Percentiles rank a stretch among this genome's conserved stretches.
These are phyloP conservation scores for Rhabdophis nuchalis DNA, from an alignment of 2,797 vertebrate species.

Conservation along the genomic window DNA sequence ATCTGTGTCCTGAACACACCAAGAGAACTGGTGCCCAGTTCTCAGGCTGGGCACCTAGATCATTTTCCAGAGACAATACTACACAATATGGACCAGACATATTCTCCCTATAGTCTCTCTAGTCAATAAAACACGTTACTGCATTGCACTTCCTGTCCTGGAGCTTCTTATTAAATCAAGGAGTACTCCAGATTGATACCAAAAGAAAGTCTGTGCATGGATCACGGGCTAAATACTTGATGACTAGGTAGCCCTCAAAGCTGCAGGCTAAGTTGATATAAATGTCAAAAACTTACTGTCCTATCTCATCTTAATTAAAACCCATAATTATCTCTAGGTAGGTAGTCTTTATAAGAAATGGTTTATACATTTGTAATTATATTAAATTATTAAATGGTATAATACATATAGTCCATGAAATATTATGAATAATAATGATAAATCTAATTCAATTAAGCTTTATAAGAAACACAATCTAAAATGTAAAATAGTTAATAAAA, in stretches of 20 bases:
- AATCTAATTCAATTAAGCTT: background rate
- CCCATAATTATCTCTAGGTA: background rate
- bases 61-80: background rate
- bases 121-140: background rate
- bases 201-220: background rate
- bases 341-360: background rate
- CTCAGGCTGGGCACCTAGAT: background rate
- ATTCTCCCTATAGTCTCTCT: background rate
- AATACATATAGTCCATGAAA: background rate
- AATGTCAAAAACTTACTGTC: background rate
- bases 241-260: background rate
- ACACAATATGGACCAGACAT: background rate
- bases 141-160: background rate
- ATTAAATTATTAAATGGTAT: background rate
- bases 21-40: too few species aligned
- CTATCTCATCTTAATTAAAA: background rate
- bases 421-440: background rate
- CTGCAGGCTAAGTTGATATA: background rate
- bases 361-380: background rate
- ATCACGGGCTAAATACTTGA: background rate
- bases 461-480: background rate
- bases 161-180: background rate
- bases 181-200: background rate
- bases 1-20: background rate
- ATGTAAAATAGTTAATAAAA: background rate